Evolutionary conservation across 2,113 vertebrate genomes (phyloP).

Genomic region (Rhinoptilus africanus): DNA sequence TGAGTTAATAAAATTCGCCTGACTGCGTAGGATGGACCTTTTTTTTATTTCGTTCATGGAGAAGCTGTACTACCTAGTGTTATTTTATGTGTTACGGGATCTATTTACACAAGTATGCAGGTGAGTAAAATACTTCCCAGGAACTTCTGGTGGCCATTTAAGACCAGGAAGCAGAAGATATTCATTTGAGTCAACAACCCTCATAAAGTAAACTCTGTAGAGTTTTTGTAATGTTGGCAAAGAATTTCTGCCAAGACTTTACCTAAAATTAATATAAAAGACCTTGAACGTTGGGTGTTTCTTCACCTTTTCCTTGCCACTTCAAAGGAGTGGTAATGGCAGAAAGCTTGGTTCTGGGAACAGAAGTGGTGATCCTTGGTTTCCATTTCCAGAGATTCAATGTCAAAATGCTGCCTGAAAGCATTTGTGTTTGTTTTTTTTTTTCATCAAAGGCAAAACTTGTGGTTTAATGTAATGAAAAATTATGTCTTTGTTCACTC

Average conservation of each 20-base stretch:
- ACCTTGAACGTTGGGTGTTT: background rate
- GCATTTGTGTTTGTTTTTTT: background rate
- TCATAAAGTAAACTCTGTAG: background rate
- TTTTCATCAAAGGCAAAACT: background rate
- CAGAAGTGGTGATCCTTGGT: background rate
- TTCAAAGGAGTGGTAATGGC: background rate
- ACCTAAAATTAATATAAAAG: background rate
- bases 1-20: background rate
- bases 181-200: background rate
- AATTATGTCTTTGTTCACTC: background rate
- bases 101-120: background rate
- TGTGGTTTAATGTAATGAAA: background rate
- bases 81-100: background rate
- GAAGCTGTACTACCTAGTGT: background rate
- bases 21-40: background rate
- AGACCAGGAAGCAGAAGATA: background rate
- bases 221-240: background rate
- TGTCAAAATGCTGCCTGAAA: background rate
- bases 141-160: background rate
- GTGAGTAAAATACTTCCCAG: background rate
- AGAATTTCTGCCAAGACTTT: background rate
- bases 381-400: background rate
- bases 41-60: background rate
- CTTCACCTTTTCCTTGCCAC: background rate
- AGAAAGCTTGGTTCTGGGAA: background rate